A percentile compares a stretch with the other conserved stretches of the same genome.
These are phyloP conservation scores for Saccopteryx leptura DNA, from an alignment of 2,113 vertebrate species.

Conservation along the genomic window DNA sequence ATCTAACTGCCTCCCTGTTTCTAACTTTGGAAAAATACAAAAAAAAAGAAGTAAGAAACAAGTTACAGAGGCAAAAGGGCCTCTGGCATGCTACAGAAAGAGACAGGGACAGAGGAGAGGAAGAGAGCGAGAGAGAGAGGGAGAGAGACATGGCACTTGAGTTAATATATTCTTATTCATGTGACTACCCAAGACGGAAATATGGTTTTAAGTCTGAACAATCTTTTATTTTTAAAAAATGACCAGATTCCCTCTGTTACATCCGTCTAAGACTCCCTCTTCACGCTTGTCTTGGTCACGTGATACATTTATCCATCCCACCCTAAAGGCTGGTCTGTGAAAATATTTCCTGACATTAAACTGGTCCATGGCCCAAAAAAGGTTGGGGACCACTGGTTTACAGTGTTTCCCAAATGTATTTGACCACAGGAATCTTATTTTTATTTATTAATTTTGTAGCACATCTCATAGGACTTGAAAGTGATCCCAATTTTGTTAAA, in stretches of 20 bases:
- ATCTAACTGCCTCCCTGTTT: no score
- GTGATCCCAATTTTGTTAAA: conserved; percentile 10
- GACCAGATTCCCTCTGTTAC: no score
- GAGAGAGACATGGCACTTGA: neutral
- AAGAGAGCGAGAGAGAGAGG: neutral
- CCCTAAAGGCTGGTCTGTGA: no score
- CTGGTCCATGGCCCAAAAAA: no score
- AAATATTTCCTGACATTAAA: no score
- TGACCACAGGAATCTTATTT: conserved; percentile 13
- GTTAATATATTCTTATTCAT: neutral
- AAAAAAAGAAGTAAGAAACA: neutral
- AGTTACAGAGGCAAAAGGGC: neutral
- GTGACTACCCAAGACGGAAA: neutral
- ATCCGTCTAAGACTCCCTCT: no score
- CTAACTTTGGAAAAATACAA: no score
- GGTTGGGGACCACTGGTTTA: neutral
- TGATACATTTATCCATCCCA: no score
- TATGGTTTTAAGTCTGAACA: neutral
- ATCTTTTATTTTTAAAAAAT: no score
- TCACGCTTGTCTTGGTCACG: no score
- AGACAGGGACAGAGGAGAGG: no score
- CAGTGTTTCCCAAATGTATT: conserved; percentile 28
- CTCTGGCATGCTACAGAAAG: neutral
- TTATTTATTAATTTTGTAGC: conserved; percentile 14
- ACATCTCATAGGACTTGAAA: neutral